A percentile compares a stretch with the other conserved stretches of the same genome.
Evolutionary conservation across 1,140 invertebrate species (phyloP).

Genomic region (Nautilus pompilius): DNA sequence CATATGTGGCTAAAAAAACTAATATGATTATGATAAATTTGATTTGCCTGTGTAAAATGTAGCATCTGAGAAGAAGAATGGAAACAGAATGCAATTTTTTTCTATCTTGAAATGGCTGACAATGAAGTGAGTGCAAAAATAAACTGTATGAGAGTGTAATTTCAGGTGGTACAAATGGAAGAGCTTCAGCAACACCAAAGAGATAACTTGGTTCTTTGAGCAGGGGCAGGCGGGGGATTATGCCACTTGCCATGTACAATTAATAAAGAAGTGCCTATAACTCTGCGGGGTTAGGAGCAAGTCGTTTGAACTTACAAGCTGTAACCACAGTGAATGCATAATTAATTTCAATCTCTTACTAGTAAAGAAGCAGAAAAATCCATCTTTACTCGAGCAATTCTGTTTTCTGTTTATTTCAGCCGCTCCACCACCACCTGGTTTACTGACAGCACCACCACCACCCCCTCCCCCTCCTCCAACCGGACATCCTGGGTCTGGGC

Average conservation of each 20-base stretch:
- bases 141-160: too few species aligned
- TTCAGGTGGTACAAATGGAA: too few species aligned
- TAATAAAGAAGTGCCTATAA: slow-evolving; percentile 24
- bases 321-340: background rate
- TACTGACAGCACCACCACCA: slow-evolving; percentile 36
- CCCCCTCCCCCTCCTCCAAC: slow-evolving; percentile 40
- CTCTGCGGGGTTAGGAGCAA: background rate
- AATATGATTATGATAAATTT: too few species aligned
- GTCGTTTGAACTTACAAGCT: background rate
- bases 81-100: too few species aligned
- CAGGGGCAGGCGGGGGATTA: background rate
- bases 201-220: too few species aligned
- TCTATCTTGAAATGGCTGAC: too few species aligned
- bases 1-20: too few species aligned
- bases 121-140: too few species aligned
- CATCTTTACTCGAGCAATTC: background rate
- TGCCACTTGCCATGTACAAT: slow-evolving; percentile 8
- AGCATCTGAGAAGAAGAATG: too few species aligned
- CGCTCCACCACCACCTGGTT: slow-evolving; percentile 36
- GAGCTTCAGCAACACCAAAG: too few species aligned
- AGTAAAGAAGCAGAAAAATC: background rate
- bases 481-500: slow-evolving; percentile 9
- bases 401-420: slow-evolving; percentile 18
- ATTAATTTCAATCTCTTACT: background rate
- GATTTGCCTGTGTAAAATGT: too few species aligned